Percentiles rank a stretch among this genome's conserved stretches.
Evolutionary conservation across 1,140 invertebrate species (phyloP).

Genomic region (Copidosoma floridanum): DNA sequence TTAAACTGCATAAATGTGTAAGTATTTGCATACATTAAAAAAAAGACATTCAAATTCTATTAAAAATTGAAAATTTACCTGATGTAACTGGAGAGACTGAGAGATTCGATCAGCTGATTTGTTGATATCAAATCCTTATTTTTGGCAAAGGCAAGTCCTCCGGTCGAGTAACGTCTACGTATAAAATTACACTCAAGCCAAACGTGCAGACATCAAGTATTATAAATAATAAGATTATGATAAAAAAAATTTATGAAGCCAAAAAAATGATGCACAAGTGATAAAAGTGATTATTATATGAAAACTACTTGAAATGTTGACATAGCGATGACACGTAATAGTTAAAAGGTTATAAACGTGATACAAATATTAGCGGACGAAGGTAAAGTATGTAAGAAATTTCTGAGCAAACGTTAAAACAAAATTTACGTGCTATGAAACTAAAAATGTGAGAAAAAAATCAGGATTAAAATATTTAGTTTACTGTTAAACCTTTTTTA

Average conservation of each 20-base stretch:
- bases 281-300: neutral
- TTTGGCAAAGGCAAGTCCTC: constrained; percentile 50
- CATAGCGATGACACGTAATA: neutral
- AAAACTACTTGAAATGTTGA: neutral
- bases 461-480: no score
- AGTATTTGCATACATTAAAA: no score
- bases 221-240: constrained; percentile 15
- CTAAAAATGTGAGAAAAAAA: constrained; percentile 16
- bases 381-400: constrained; percentile 1
- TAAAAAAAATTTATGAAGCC: constrained; percentile 10
- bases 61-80: no score
- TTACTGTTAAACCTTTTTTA: constrained; percentile 11
- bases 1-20: no score
- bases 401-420: no score
- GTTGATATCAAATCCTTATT: constrained; percentile 50
- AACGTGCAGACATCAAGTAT: constrained; percentile 29
- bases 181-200: constrained; percentile 33
- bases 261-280: constrained; percentile 13
- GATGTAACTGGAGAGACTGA: constrained; percentile 52
- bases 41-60: no score
- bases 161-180: constrained; percentile 50
- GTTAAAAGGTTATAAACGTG: constrained; percentile 26
- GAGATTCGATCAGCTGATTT: constrained; percentile 52
- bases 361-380: constrained; percentile 14
- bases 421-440: constrained; percentile 7